These are phyloP conservation scores for Zoroaster sp. DNA, from an alignment of 53 echinoderm and acorn worm genomes.

Conservation along the genomic window DNA sequence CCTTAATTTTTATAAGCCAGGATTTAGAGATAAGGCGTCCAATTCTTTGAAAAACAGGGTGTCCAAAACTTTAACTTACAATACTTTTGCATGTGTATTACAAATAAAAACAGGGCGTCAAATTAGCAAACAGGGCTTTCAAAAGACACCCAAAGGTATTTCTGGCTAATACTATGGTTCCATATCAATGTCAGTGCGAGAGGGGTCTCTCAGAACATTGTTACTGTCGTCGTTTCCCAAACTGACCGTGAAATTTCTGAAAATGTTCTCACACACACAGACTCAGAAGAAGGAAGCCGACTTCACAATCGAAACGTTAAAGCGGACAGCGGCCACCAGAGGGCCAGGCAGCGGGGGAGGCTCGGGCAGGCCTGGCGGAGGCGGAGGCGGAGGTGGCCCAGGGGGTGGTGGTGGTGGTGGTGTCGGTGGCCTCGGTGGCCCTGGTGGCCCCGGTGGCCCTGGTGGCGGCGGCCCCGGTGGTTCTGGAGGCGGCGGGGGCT, in stretches of 20 bases:
- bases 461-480: slow-evolving; percentile 13
- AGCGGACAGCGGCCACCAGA: slow-evolving; percentile 28
- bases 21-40: too few species aligned
- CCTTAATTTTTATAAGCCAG: too few species aligned
- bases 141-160: too few species aligned
- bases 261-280: slow-evolving; percentile 9
- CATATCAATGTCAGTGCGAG: too few species aligned
- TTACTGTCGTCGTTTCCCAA: neutral
- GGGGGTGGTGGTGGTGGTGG: slow-evolving; percentile 3
- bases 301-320: slow-evolving; percentile 58
- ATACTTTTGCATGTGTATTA: too few species aligned
- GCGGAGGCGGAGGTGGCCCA: neutral
- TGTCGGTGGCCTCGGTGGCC: neutral
- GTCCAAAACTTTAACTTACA: too few species aligned
- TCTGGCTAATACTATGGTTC: too few species aligned
- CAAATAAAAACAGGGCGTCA: too few species aligned
- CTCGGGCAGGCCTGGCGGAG: slow-evolving; percentile 33
- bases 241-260: neutral
- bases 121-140: too few species aligned
- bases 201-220: too few species aligned
- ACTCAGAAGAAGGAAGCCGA: slow-evolving; percentile 65
- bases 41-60: too few species aligned
- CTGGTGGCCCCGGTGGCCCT: slow-evolving; percentile 19
- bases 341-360: slow-evolving; percentile 44
- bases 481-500: neutral